These are phyloP conservation scores for Bagarius yarrelli DNA, from an alignment of 2,113 vertebrate species.

Conservation along the genomic window DNA sequence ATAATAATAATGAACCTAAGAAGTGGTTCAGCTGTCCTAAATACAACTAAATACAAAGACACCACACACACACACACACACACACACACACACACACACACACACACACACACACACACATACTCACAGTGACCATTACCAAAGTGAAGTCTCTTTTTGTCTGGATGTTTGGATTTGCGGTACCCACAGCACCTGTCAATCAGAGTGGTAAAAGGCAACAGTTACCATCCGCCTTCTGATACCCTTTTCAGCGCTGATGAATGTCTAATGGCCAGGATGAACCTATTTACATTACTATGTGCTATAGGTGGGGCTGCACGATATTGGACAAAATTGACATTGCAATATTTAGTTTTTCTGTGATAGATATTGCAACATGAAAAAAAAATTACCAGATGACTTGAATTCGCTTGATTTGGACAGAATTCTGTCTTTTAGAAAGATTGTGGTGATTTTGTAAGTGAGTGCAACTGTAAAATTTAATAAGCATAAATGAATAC, in stretches of 20 bases:
- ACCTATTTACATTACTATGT: slow-evolving; percentile 55
- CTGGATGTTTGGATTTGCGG: slow-evolving; percentile 91
- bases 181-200: slow-evolving; percentile 90
- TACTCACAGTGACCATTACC: slow-evolving; percentile 95
- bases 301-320: no score
- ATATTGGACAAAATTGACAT: no score
- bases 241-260: slow-evolving; percentile 11
- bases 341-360: no score
- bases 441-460: no score
- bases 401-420: no score
- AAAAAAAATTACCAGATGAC: no score
- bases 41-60: slow-evolving; percentile 8
- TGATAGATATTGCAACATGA: no score
- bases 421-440: no score
- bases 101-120: background rate
- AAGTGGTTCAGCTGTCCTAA: background rate
- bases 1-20: background rate
- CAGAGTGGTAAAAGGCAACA: slow-evolving; percentile 50
- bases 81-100: slow-evolving; percentile 51
- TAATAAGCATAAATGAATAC: no score
- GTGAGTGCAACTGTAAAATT: no score
- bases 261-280: slow-evolving; percentile 50
- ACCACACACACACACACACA: slow-evolving; percentile 71
- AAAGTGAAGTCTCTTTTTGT: slow-evolving; percentile 96
- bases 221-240: slow-evolving; percentile 38